These are phyloP conservation scores for Lanius collurio DNA, from an alignment of 2,113 vertebrate species.

Conservation along the genomic window DNA sequence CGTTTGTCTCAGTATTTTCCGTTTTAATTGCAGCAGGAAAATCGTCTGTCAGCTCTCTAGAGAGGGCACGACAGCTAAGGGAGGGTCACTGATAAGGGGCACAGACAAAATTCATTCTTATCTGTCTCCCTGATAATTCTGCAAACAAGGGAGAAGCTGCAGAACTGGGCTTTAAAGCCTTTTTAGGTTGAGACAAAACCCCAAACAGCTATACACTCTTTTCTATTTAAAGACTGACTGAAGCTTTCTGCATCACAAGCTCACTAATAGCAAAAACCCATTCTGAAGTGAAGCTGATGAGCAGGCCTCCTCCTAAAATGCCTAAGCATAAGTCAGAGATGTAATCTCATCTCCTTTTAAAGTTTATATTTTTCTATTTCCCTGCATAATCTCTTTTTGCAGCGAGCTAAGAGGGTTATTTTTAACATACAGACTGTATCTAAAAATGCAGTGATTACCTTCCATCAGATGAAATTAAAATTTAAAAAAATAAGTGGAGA, in stretches of 20 bases:
- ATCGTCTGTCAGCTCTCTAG: neutral
- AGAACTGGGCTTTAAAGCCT: neutral
- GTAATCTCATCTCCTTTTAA: neutral
- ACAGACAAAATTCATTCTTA: neutral
- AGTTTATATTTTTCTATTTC: slow-evolving; percentile 13
- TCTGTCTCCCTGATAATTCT: neutral
- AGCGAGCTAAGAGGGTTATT: neutral
- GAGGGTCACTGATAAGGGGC: neutral
- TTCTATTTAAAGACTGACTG: slow-evolving; percentile 6
- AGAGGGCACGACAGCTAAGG: neutral
- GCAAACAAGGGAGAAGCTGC: neutral
- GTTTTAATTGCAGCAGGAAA: neutral
- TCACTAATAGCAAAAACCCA: neutral
- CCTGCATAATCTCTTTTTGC: neutral
- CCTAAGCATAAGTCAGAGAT: neutral
- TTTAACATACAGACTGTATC: neutral
- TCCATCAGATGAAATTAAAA: neutral
- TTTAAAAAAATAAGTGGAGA: neutral
- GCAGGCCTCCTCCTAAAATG: neutral
- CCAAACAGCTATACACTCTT: neutral
- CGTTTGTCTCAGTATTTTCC: neutral
- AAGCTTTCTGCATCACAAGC: neutral
- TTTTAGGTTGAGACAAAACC: neutral
- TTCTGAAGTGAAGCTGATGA: slow-evolving; percentile 19
- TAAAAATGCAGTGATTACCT: neutral